phyloP scores from a whole-genome alignment of 2,888 invertebrate species.

The Eutolmus rufibarbis region DNA sequence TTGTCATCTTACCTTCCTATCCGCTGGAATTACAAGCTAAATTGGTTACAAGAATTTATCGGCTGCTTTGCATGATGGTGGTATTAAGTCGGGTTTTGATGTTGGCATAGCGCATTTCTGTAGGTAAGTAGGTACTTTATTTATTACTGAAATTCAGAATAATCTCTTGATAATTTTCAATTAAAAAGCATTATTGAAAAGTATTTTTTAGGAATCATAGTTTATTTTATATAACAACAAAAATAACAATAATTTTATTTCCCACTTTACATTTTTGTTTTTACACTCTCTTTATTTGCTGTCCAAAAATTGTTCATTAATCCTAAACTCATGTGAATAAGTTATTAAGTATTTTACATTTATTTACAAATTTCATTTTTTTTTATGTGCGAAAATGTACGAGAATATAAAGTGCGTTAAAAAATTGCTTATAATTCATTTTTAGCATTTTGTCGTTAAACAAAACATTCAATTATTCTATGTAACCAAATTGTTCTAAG shows the following conservation, averaged over 20 bases:
- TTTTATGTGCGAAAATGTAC: constrained; percentile 36
- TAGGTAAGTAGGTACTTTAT: not conserved
- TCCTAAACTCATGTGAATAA: constrained; percentile 17
- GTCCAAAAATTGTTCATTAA: constrained; percentile 19
- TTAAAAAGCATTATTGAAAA: not conserved
- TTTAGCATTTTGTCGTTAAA: not conserved
- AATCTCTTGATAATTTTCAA: not conserved
- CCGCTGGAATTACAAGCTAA: not conserved
- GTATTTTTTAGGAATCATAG: constrained; percentile 23
- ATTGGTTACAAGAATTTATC: not conserved
- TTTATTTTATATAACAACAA: constrained; percentile 43
- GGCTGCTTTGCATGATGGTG: not conserved
- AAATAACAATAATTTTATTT: constrained; percentile 39
- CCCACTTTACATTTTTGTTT: constrained; percentile 12
- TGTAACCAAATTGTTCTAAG: not conserved
- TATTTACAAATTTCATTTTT: constrained; percentile 29
- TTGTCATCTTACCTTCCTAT: not conserved
- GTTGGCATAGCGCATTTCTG: not conserved
- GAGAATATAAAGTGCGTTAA: constrained; percentile 31
- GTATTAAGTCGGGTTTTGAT: not conserved
- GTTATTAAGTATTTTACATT: constrained; percentile 37
- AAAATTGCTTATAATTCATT: constrained; percentile 7
- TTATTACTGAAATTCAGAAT: not conserved
- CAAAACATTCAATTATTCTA: constrained; percentile 17
- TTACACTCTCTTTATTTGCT: not conserved